Percentiles rank a stretch among this genome's conserved stretches.
phyloP scores from a whole-genome alignment of 1,140 invertebrate species.

The Camponotus floridanus region DNA sequence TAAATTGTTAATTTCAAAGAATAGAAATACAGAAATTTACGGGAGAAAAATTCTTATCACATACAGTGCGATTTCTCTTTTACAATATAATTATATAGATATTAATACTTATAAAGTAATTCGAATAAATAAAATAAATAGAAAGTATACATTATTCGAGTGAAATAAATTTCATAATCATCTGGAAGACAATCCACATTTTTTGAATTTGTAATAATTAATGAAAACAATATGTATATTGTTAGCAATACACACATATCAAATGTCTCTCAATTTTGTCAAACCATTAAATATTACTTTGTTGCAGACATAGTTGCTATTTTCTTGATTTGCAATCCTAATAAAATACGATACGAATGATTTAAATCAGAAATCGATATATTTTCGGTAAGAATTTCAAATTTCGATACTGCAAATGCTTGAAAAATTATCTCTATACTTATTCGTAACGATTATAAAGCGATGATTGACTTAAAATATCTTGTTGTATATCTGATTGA shows the following conservation, averaged over 20 bases:
- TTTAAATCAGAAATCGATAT: background rate
- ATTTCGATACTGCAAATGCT: background rate
- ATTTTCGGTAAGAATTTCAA: background rate
- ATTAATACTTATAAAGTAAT: background rate
- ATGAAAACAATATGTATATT: background rate
- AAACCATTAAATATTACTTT: constrained; percentile 10
- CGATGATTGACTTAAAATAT: background rate
- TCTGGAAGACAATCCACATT: background rate
- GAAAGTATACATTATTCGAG: background rate
- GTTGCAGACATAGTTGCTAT: background rate
- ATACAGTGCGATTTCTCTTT: background rate
- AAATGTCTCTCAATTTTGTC: constrained; percentile 11
- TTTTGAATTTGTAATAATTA: background rate
- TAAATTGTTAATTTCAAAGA: background rate
- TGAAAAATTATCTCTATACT: background rate
- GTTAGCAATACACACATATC: constrained; percentile 30
- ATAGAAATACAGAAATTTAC: background rate
- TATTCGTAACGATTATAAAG: background rate
- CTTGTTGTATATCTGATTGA: background rate
- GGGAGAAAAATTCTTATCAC: background rate
- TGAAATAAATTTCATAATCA: background rate
- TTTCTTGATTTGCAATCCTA: background rate
- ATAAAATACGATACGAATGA: background rate
- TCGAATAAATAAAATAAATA: constrained; percentile 4
- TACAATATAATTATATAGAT: background rate